phyloP scores from a whole-genome alignment of 1,140 invertebrate species.

The Diorhabda carinulata region DNA sequence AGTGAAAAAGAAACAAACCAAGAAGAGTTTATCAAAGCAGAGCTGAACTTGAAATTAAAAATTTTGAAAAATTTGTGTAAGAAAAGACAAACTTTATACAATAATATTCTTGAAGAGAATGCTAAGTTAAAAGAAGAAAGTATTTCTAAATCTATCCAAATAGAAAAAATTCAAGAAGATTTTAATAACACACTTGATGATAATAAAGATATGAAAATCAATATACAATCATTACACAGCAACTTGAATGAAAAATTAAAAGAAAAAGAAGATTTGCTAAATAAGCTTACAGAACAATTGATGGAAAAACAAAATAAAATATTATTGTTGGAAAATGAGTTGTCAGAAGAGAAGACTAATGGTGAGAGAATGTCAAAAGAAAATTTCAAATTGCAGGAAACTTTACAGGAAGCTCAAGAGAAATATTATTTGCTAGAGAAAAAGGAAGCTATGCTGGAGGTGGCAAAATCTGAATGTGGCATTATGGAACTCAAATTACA shows the following conservation, averaged over 20 bases:
- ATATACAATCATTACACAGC: neutral
- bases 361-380: constrained; percentile 16
- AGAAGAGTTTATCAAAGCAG: neutral
- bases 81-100: neutral
- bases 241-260: constrained; percentile 25
- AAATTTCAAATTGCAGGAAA: constrained; percentile 28
- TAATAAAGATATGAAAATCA: neutral
- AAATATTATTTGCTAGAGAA: constrained; percentile 27
- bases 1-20: neutral
- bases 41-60: neutral
- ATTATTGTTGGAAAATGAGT: constrained; percentile 12
- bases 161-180: neutral
- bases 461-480: constrained; percentile 25
- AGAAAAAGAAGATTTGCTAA: constrained; percentile 28
- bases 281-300: constrained; percentile 22
- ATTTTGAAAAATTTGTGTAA: neutral
- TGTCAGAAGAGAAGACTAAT: constrained; percentile 24
- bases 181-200: neutral
- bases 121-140: neutral
- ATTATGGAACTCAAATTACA: constrained; percentile 29
- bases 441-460: constrained; percentile 26
- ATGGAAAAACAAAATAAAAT: constrained; percentile 22
- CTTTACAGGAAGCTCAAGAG: constrained; percentile 22
- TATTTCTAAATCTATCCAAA: neutral
- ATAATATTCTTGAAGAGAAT: neutral